phyloP scores from a whole-genome alignment of 2,888 invertebrate genomes.

The Coecobrya sp. region DNA sequence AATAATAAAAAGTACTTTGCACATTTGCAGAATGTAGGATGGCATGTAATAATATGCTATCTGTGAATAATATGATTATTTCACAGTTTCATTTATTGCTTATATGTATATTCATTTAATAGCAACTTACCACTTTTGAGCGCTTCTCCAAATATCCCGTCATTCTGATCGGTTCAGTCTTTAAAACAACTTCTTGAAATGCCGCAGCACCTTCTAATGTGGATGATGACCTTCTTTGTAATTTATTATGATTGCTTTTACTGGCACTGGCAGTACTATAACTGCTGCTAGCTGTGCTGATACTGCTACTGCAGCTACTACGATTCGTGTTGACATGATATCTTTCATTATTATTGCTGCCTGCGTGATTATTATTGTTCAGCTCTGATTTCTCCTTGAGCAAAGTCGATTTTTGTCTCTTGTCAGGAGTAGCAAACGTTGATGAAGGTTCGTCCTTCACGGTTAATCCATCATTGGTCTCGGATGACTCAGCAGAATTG shows the following conservation, averaged over 20 bases:
- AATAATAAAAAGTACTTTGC: no score
- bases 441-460: conserved; percentile 60
- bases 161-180: conserved; percentile 87
- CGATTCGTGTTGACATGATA: conserved; percentile 16
- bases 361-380: conserved; percentile 54
- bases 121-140: conserved; percentile 88
- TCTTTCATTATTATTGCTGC: conserved; percentile 46
- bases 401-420: conserved; percentile 60
- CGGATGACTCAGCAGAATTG: conserved; percentile 63
- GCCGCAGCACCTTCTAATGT: conserved; percentile 21
- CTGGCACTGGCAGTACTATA: not conserved
- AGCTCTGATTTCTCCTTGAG: conserved; percentile 77
- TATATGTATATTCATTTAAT: no score
- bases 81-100: no score
- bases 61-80: no score
- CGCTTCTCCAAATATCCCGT: conserved; percentile 89
- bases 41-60: no score
- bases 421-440: conserved; percentile 19
- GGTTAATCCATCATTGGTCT: not conserved
- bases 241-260: conserved; percentile 26
- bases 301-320: conserved; percentile 59
- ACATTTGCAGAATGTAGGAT: no score
- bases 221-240: conserved; percentile 60
- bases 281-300: conserved; percentile 47
- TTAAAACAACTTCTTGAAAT: conserved; percentile 61